Conservation (phyloP, 2,888 invertebrate species). For the Allygus modestus region DNA sequence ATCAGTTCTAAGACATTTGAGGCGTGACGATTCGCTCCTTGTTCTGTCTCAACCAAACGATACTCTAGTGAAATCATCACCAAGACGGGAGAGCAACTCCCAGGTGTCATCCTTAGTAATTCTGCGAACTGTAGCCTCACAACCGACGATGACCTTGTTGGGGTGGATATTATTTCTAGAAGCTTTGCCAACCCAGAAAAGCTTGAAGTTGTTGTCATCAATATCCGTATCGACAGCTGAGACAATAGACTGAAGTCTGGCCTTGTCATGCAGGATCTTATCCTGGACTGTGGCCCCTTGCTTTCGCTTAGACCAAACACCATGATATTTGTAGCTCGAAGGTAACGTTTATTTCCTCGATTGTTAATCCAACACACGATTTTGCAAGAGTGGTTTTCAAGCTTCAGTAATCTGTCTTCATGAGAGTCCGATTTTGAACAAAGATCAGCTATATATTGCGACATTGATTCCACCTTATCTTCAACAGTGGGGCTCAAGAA, state of each 20-base stretch:
- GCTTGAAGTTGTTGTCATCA: not conserved
- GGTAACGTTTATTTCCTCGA: no score
- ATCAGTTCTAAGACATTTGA: not conserved
- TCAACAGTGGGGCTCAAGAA: constrained; percentile 6
- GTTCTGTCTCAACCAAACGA: constrained; percentile 7
- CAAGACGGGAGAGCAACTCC: not conserved
- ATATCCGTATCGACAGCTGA: not conserved
- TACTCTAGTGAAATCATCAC: constrained; percentile 2
- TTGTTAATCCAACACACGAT: not conserved
- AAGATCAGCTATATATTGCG: not conserved
- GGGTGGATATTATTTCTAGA: not conserved
- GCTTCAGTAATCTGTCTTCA: not conserved
- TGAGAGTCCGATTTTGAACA: not conserved
- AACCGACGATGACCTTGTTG: not conserved
- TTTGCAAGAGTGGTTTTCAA: not conserved
- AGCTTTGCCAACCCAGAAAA: not conserved
- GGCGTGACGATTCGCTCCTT: not conserved
- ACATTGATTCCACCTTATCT: not conserved
- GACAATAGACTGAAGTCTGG: not conserved
- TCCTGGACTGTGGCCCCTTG: not conserved
- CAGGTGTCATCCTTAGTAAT: constrained; percentile 12
- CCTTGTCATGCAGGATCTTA: not conserved
- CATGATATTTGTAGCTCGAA: not conserved
- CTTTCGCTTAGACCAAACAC: constrained; percentile 16
- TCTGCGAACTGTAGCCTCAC: constrained; percentile 22